Percentiles rank a stretch among this genome's conserved stretches.
These are phyloP conservation scores for Catharus fuscescens DNA, from an alignment of 2,113 vertebrate species.

Conservation along the genomic window DNA sequence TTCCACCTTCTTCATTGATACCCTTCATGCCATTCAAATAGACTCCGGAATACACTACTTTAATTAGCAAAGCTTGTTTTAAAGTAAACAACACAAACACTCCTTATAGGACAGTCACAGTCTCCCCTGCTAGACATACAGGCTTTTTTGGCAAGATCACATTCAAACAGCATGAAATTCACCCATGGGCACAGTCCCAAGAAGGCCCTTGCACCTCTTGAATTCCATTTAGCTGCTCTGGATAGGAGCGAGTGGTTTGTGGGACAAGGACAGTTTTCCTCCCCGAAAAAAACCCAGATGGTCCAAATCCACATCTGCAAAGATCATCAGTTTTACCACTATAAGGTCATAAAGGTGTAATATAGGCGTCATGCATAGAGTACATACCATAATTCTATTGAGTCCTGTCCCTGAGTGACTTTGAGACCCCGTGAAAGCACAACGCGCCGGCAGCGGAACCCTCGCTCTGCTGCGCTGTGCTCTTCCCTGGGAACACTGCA, in stretches of 20 bases:
- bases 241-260: neutral
- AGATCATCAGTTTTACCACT: slow-evolving; percentile 33
- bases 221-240: slow-evolving; percentile 5
- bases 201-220: neutral
- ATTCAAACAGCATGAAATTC: slow-evolving; percentile 44
- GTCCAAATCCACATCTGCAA: slow-evolving; percentile 33
- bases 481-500: neutral
- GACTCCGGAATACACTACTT: slow-evolving; percentile 54
- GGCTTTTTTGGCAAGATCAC: slow-evolving; percentile 55
- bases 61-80: slow-evolving; percentile 69
- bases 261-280: slow-evolving; percentile 9
- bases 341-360: slow-evolving; percentile 43
- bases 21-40: slow-evolving; percentile 48
- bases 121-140: slow-evolving; percentile 42
- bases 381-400: neutral
- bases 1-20: slow-evolving; percentile 32
- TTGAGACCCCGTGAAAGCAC: neutral
- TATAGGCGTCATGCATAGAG: slow-evolving; percentile 50
- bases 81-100: slow-evolving; percentile 62
- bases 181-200: neutral
- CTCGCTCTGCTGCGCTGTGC: neutral
- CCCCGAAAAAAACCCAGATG: neutral
- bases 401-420: slow-evolving; percentile 47
- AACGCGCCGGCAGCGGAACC: neutral
- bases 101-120: slow-evolving; percentile 54